phyloP scores from a whole-genome alignment of 2,113 vertebrate species.

The Etheostoma spectabile region DNA sequence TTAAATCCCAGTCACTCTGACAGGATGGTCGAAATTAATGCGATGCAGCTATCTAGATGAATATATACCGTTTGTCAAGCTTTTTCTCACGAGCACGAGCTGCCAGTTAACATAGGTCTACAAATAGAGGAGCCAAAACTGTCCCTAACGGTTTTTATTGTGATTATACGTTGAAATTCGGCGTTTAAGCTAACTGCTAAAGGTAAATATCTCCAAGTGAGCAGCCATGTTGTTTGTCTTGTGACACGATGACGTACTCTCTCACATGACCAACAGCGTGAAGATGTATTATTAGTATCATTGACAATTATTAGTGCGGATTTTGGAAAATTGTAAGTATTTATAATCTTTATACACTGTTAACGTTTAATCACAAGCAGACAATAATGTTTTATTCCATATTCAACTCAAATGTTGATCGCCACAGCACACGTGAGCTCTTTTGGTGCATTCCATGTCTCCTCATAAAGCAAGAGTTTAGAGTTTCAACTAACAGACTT shows the following conservation, averaged over 20 bases:
- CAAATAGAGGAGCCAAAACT: too few species aligned
- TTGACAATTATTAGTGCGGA: not conserved
- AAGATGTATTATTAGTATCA: not conserved
- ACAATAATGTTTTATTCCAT: not conserved
- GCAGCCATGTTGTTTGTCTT: slow-evolving; percentile 70
- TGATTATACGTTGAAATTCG: not conserved
- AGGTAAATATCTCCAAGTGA: not conserved
- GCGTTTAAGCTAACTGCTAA: not conserved
- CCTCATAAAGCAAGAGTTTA: accelerated
- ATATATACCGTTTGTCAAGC: not conserved
- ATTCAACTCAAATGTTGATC: not conserved
- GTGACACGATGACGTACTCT: slow-evolving; percentile 58
- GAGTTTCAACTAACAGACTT: not conserved
- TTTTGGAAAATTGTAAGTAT: not conserved
- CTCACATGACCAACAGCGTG: slow-evolving; percentile 33
- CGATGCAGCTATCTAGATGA: not conserved
- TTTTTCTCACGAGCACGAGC: not conserved
- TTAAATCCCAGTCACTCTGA: not conserved
- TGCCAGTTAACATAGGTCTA: accelerated
- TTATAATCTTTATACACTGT: not conserved
- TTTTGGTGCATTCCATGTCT: slow-evolving; percentile 20
- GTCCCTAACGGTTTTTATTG: too few species aligned
- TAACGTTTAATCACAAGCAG: not conserved
- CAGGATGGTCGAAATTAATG: not conserved
- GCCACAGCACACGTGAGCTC: slow-evolving; percentile 1